Conservation (phyloP, 1,140 invertebrate species). For the Heliconius melpomene region DNA sequence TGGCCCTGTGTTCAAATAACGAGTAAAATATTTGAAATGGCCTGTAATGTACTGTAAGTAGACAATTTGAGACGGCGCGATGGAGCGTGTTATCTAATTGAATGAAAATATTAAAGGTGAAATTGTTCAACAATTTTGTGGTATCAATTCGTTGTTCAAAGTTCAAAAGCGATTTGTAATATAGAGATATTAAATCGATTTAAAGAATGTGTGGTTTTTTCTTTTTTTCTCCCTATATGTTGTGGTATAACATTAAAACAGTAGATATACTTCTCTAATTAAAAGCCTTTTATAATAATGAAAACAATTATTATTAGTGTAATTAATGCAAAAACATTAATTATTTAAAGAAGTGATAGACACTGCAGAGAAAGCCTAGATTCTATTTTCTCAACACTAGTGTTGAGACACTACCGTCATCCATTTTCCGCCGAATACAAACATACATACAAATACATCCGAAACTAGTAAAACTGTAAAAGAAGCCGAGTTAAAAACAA, state of each 20-base stretch:
- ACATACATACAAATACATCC: too few species aligned
- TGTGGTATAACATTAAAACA: background rate
- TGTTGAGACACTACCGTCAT: too few species aligned
- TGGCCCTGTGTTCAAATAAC: background rate
- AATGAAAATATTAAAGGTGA: conserved; percentile 33
- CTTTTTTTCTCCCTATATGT: background rate
- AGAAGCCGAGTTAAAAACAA: too few species aligned
- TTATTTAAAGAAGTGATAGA: too few species aligned
- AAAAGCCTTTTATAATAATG: too few species aligned
- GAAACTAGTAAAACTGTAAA: too few species aligned
- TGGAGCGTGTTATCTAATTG: conserved; percentile 14
- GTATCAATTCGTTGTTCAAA: conserved; percentile 69
- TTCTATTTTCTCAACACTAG: too few species aligned
- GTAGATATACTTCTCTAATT: too few species aligned
- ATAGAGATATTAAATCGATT: conserved; percentile 75
- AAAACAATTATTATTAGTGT: too few species aligned
- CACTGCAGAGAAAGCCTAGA: too few species aligned
- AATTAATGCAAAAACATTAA: too few species aligned
- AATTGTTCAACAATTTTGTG: conserved; percentile 60
- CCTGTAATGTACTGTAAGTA: conserved; percentile 32
- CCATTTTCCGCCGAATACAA: too few species aligned
- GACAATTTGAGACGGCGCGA: conserved; percentile 20
- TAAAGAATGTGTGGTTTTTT: conserved; percentile 38
- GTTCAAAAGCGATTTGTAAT: conserved; percentile 73
- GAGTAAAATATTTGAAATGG: conserved; percentile 38